A percentile compares a stretch with the other conserved stretches of the same genome.
phyloP scores from a whole-genome alignment of 2,113 vertebrate species.

The Chionodraco myersi region DNA sequence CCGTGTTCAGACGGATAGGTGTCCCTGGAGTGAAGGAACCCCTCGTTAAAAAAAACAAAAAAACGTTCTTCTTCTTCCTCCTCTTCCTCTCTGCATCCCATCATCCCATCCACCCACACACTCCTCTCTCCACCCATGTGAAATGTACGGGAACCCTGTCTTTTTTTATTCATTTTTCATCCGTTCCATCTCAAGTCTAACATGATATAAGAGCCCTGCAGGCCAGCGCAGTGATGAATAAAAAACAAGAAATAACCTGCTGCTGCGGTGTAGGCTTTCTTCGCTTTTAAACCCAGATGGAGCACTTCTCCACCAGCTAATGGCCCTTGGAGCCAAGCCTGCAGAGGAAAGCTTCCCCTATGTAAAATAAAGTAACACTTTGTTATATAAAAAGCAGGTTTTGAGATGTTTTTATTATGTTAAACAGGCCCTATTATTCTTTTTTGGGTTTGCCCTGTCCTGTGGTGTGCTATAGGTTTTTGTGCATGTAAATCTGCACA shows the following conservation, averaged over 20 bases:
- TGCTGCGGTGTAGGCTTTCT: background rate
- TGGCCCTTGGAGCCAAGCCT: too few species aligned
- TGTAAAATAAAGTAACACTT: too few species aligned
- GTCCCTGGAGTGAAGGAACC: constrained; percentile 37
- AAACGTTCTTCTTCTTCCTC: background rate
- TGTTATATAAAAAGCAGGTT: too few species aligned
- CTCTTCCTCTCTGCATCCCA: constrained; percentile 14
- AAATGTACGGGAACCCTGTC: constrained; percentile 30
- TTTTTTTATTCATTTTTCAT: background rate
- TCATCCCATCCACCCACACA: constrained; percentile 47
- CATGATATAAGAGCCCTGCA: background rate
- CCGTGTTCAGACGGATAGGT: constrained; percentile 22
- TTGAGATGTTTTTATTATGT: too few species aligned
- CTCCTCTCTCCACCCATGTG: constrained; percentile 14
- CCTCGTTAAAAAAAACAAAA: constrained; percentile 39
- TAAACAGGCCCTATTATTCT: too few species aligned
- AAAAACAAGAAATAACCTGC: background rate
- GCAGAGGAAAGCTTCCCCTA: too few species aligned
- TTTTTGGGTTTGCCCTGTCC: too few species aligned
- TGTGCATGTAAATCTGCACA: too few species aligned
- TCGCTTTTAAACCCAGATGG: too few species aligned
- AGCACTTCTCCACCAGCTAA: too few species aligned
- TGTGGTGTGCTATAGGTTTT: too few species aligned
- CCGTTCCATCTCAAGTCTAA: background rate
- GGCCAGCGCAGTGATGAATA: background rate